phyloP scores from a whole-genome alignment of 2,113 vertebrate genomes.

The Pelecanoides urinatrix region DNA sequence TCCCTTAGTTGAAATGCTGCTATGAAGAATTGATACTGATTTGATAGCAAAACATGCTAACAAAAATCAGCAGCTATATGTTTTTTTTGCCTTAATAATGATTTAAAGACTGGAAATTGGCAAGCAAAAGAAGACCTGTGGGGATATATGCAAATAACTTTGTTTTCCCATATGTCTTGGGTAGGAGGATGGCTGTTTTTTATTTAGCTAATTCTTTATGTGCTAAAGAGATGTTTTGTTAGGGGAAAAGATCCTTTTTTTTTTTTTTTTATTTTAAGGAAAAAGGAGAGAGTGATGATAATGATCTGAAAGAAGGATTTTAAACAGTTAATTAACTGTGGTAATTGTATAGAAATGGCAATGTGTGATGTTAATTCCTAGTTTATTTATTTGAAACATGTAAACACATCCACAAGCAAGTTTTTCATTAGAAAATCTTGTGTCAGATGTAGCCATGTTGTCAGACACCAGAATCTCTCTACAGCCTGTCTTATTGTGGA shows the following conservation, averaged over 20 bases:
- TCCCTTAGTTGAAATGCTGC: not conserved
- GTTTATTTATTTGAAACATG: not conserved
- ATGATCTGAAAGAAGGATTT: not conserved
- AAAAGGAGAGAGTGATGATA: not conserved
- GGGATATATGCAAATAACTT: constrained; percentile 2
- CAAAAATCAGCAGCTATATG: not conserved
- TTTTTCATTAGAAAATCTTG: not conserved
- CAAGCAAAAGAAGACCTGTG: not conserved
- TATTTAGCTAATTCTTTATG: constrained; percentile 21
- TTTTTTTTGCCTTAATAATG: not conserved
- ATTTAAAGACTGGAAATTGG: not conserved
- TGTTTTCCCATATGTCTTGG: not conserved
- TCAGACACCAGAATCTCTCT: not conserved
- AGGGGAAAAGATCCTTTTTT: not conserved
- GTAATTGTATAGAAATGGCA: not conserved
- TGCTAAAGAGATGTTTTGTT: not conserved
- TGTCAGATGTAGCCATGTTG: not conserved
- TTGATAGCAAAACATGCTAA: not conserved
- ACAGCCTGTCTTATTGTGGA: not conserved
- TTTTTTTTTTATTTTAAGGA: not conserved
- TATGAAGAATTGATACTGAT: not conserved
- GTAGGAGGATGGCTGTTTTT: constrained; percentile 12
- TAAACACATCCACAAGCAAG: not conserved
- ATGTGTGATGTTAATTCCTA: not conserved
- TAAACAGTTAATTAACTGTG: constrained; percentile 7